Conservation (phyloP, 2,113 vertebrate species). For the Formicarius rufipectus region DNA sequence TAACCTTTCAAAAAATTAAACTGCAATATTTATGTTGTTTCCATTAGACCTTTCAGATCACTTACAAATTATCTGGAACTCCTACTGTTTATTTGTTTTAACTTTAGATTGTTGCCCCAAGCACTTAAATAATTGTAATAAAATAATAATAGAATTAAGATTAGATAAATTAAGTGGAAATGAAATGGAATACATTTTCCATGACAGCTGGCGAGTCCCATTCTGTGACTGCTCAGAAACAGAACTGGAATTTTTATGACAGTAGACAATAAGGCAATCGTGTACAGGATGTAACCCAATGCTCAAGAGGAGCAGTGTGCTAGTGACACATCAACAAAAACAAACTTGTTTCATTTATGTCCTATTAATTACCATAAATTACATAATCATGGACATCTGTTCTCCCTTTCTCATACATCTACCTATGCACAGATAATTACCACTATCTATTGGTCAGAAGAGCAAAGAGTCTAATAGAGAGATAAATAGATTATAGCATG, state of each 20-base stretch:
- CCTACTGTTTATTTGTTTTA: slow-evolving; percentile 87
- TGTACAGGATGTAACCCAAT: slow-evolving; percentile 81
- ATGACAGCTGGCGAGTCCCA: slow-evolving; percentile 85
- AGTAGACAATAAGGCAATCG: slow-evolving; percentile 83
- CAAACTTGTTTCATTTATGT: slow-evolving; percentile 80
- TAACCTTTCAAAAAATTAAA: slow-evolving; percentile 79
- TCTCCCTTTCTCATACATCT: slow-evolving; percentile 58
- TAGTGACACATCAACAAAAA: slow-evolving; percentile 90
- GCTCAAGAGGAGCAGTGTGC: slow-evolving; percentile 80
- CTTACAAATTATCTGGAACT: slow-evolving; percentile 80
- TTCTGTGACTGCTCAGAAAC: slow-evolving; percentile 74
- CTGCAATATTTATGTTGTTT: slow-evolving; percentile 80
- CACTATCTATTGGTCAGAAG: neutral
- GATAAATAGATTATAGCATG: neutral
- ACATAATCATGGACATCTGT: slow-evolving; percentile 85
- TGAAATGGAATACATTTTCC: slow-evolving; percentile 82
- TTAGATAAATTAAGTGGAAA: slow-evolving; percentile 87
- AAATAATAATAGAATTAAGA: slow-evolving; percentile 85
- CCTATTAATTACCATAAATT: slow-evolving; percentile 81
- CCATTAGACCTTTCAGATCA: slow-evolving; percentile 79
- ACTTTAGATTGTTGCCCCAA: slow-evolving; percentile 83
- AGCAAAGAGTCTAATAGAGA: neutral
- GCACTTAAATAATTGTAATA: slow-evolving; percentile 84
- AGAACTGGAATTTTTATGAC: slow-evolving; percentile 78
- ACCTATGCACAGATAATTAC: slow-evolving; percentile 22